These are phyloP conservation scores for Dynastes tityus DNA, from an alignment of 2,888 invertebrate species.

Conservation along the genomic window DNA sequence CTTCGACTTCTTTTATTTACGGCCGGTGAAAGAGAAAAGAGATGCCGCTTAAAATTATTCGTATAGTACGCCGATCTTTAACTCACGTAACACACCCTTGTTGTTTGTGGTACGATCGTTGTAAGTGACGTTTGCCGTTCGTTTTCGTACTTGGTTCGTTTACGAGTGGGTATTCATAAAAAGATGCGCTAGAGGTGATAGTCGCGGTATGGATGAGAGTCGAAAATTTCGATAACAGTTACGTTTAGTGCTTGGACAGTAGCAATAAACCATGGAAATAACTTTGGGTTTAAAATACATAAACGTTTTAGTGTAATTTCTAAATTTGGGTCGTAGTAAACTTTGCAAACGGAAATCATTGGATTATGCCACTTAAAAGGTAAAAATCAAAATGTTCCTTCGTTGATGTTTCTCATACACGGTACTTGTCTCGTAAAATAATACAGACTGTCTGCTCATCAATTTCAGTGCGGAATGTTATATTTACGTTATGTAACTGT, in stretches of 20 bases:
- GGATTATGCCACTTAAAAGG: too few relatives aligned
- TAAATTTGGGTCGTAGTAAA: too few relatives aligned
- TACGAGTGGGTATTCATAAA: neutral
- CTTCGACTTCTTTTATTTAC: constrained; percentile 39
- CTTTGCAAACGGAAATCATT: too few relatives aligned
- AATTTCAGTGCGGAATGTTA: too few relatives aligned
- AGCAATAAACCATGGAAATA: too few relatives aligned
- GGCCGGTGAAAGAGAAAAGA: constrained; percentile 23
- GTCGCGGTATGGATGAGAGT: neutral
- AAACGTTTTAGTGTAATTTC: too few relatives aligned
- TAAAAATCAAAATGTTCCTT: too few relatives aligned
- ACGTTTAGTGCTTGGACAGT: neutral
- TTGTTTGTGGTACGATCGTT: constrained; percentile 9
- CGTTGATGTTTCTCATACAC: too few relatives aligned
- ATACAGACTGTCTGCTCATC: too few relatives aligned
- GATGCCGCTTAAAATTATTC: constrained; percentile 28
- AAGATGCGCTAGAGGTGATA: neutral
- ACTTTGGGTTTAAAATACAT: too few relatives aligned
- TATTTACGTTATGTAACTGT: too few relatives aligned
- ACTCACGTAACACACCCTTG: constrained; percentile 36
- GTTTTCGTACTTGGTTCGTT: constrained; percentile 4
- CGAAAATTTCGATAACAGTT: neutral
- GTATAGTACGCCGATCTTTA: constrained; percentile 26
- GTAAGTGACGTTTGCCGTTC: neutral
- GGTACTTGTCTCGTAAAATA: too few relatives aligned